Conservation (phyloP, 53 echinoderm and acorn worm species). For the Paracentrotus lividus region DNA sequence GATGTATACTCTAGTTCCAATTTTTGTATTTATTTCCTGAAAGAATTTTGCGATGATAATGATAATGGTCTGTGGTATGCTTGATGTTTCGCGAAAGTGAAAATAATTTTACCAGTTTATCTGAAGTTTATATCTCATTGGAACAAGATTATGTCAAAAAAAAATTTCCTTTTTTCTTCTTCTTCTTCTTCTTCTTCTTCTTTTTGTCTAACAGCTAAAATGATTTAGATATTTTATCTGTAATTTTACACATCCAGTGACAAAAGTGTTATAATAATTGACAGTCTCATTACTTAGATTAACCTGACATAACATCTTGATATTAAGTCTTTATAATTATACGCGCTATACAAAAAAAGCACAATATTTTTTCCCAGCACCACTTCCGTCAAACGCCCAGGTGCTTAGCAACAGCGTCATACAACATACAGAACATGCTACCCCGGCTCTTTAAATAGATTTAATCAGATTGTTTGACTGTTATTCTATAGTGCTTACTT, state of each 20-base stretch:
- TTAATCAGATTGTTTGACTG: neutral
- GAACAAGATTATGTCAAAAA: no score
- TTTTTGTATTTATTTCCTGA: no score
- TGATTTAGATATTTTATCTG: no score
- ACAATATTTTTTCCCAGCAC: neutral
- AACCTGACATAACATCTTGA: neutral
- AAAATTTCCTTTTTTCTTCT: no score
- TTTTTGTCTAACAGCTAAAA: no score
- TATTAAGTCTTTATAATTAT: neutral
- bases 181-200: no score
- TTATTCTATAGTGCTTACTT: constrained; percentile 25
- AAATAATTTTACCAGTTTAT: neutral
- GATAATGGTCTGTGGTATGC: neutral
- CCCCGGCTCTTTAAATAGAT: constrained; percentile 37
- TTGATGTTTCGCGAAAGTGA: neutral
- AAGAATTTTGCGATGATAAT: neutral
- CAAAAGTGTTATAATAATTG: neutral
- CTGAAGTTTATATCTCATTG: neutral
- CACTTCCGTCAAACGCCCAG: constrained; percentile 41
- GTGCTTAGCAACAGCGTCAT: constrained; percentile 14
- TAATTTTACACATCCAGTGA: neutral
- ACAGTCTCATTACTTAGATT: neutral
- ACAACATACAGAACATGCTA: neutral
- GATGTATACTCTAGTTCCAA: no score
- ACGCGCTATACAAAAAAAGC: neutral